These are phyloP conservation scores for Pterocles gutturalis DNA, from an alignment of 2,113 vertebrate species.

Conservation along the genomic window DNA sequence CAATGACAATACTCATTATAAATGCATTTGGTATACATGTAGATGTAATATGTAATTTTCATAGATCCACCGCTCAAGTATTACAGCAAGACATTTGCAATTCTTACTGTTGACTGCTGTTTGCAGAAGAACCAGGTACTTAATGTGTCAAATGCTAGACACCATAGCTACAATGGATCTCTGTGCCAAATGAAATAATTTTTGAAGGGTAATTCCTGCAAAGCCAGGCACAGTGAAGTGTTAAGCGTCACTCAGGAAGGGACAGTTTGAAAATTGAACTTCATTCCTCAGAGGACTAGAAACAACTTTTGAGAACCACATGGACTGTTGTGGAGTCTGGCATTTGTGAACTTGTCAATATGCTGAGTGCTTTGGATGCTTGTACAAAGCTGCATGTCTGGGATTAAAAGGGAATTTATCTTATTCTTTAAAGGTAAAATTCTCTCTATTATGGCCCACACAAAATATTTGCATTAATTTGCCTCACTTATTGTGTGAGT, in stretches of 20 bases:
- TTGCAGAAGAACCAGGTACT: slow-evolving; percentile 15
- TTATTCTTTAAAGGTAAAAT: slow-evolving; percentile 8
- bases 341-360: not conserved
- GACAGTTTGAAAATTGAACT: not conserved
- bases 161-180: not conserved
- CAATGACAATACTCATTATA: slow-evolving; percentile 2
- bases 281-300: not conserved
- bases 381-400: not conserved
- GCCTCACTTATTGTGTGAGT: slow-evolving; percentile 3
- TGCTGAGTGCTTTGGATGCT: not conserved
- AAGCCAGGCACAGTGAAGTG: not conserved
- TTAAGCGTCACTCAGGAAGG: not conserved
- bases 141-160: slow-evolving; percentile 11
- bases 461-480: slow-evolving; percentile 55
- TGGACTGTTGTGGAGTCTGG: not conserved
- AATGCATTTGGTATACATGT: slow-evolving; percentile 28
- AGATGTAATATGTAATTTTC: slow-evolving; percentile 46
- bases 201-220: not conserved
- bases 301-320: not conserved
- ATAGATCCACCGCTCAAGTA: slow-evolving; percentile 24
- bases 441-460: not conserved
- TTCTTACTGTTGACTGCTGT: not conserved
- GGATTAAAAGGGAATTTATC: not conserved
- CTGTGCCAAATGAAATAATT: not conserved
- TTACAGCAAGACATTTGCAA: not conserved